phyloP scores from a whole-genome alignment of 2,888 invertebrate species.

The Dicycla oo region DNA sequence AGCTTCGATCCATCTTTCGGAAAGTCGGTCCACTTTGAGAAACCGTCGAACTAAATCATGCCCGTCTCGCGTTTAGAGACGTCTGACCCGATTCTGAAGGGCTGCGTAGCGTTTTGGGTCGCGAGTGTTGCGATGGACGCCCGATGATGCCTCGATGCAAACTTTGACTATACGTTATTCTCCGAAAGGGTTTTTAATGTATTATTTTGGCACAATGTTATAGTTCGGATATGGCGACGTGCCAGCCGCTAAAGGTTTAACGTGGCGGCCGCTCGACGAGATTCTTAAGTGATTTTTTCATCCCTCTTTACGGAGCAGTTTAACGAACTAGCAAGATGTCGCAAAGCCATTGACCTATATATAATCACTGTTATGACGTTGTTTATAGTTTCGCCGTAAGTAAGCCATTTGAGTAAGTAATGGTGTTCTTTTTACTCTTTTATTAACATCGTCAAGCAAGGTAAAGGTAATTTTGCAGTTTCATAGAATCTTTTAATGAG shows the following conservation, averaged over 20 bases:
- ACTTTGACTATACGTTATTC: conserved; percentile 81
- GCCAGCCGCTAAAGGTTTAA: conserved; percentile 87
- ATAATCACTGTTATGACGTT: conserved; percentile 82
- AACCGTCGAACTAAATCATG: conserved; percentile 84
- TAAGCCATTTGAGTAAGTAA: conserved; percentile 75
- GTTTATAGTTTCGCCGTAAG: conserved; percentile 77
- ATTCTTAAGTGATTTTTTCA: conserved; percentile 88
- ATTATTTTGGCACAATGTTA: conserved; percentile 87
- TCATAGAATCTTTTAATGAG: conserved; percentile 54
- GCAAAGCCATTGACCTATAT: conserved; percentile 84
- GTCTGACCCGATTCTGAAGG: conserved; percentile 83
- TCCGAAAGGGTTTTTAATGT: conserved; percentile 85
- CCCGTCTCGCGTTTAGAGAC: conserved; percentile 74
- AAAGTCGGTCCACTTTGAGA: conserved; percentile 85
- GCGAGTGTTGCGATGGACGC: conserved; percentile 72
- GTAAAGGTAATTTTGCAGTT: conserved; percentile 63
- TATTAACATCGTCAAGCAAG: conserved; percentile 63
- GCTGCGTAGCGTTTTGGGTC: conserved; percentile 71
- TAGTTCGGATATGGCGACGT: conserved; percentile 78
- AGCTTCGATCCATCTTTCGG: conserved; percentile 87
- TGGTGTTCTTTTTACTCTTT: conserved; percentile 65
- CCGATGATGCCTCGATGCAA: conserved; percentile 73
- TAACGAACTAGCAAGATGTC: conserved; percentile 87
- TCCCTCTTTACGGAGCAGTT: conserved; percentile 79
- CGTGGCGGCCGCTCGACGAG: conserved; percentile 79